These are phyloP conservation scores for Peromyscus californicus DNA, from an alignment of 2,113 vertebrate genomes.

Conservation along the genomic window DNA sequence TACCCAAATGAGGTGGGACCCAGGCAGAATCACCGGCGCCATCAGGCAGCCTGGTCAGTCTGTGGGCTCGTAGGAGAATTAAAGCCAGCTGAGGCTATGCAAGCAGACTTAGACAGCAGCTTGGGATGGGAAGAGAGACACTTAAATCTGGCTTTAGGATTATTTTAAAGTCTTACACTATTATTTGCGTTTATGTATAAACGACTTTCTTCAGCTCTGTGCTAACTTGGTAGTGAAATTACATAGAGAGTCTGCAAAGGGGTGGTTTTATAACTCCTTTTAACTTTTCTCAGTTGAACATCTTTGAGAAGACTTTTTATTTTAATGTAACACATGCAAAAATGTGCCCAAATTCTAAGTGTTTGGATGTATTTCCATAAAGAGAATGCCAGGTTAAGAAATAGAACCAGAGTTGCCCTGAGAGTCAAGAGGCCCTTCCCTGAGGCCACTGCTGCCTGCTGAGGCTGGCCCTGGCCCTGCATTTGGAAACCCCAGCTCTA, in stretches of 20 bases:
- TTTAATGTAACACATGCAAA: not conserved
- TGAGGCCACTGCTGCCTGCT: not conserved
- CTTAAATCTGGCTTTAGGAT: conserved; percentile 66
- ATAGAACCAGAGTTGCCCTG: not conserved
- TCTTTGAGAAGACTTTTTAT: conserved; percentile 33
- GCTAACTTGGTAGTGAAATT: conserved; percentile 65
- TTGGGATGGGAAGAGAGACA: conserved; percentile 58
- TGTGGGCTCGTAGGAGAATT: conserved; percentile 38
- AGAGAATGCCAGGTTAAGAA: not conserved
- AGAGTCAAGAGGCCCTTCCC: not conserved
- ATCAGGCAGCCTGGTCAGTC: not conserved
- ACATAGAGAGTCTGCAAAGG: conserved; percentile 7
- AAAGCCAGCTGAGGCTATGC: conserved; percentile 42
- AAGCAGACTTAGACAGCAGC: conserved; percentile 43
- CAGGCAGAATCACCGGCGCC: not conserved
- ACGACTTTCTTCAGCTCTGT: conserved; percentile 56
- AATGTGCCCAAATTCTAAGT: not conserved
- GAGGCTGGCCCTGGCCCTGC: not conserved
- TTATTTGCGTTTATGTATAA: conserved; percentile 74
- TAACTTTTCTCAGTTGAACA: conserved; percentile 6
- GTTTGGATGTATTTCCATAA: not conserved
- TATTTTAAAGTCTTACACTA: conserved; percentile 68
- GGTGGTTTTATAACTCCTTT: conserved; percentile 42
- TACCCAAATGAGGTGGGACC: not conserved
- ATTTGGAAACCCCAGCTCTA: not conserved